phyloP scores from a whole-genome alignment of 2,888 invertebrate species.

The Standfussiana lucernea region DNA sequence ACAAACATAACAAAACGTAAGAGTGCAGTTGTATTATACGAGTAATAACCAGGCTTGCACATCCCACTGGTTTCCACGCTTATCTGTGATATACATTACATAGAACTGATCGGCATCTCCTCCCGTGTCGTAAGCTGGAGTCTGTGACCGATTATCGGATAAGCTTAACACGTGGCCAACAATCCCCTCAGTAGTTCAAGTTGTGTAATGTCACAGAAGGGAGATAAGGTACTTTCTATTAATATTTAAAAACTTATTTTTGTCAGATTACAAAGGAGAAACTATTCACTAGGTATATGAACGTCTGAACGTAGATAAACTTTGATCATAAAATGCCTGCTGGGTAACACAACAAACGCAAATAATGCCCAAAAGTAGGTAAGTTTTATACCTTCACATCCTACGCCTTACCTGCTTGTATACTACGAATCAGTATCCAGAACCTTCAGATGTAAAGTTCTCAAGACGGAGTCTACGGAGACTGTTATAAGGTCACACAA shows the following conservation, averaged over 20 bases:
- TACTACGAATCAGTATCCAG: conserved; percentile 34
- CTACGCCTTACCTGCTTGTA: neutral
- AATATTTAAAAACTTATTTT: neutral
- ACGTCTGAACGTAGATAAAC: neutral
- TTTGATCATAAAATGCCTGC: neutral
- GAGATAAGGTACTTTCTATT: conserved; percentile 14
- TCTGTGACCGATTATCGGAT: conserved; percentile 29
- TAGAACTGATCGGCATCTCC: conserved; percentile 4
- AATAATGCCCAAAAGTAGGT: neutral
- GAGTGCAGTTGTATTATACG: neutral
- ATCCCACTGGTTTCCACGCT: conserved; percentile 1
- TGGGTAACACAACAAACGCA: neutral
- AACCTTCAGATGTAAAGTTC: conserved; percentile 57
- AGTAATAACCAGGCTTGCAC: neutral
- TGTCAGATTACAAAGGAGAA: neutral
- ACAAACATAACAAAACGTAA: conserved; percentile 1
- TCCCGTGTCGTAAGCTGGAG: conserved; percentile 30
- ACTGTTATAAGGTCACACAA: conserved; percentile 61
- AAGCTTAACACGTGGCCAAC: conserved; percentile 25
- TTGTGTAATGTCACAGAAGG: conserved; percentile 26
- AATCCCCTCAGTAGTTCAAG: neutral
- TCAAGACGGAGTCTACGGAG: conserved; percentile 44
- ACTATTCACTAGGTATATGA: no score
- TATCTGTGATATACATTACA: conserved; percentile 24
- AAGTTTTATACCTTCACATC: neutral